Base-by-base conservation (phyloP, 2,797 vertebrate species). In the Tragopan temminckii region DNA sequence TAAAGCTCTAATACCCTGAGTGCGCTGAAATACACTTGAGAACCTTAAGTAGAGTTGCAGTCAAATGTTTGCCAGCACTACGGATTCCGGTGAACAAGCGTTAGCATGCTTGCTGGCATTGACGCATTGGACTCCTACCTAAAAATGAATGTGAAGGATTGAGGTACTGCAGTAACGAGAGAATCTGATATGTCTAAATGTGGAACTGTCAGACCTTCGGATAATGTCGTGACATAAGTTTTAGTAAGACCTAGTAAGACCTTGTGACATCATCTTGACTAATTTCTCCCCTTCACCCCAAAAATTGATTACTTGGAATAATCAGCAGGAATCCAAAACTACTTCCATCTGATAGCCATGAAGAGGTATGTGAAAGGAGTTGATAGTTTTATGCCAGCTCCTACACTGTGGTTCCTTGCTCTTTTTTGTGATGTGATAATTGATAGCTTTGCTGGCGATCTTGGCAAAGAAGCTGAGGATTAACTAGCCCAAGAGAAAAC, bases 1-100 rank as follows among this genome's bases (percentile, higher is more conserved):
- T 97, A 97, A 98, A 96, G 95, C 97, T 97, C 97, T 98, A 97
- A 97, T 97, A 97, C 94, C 94, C 97, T 97, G 96, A 97, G 97
- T 95, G 94, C 97, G 96, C 96, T 97, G 97, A 96, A 97, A 98
- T 62, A 93, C 85, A 95, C 95, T 97, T 83, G 95, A 98, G 97
- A 95, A 96, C 95, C 95, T 85, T 95, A 92, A 96, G 97, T 38
- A 97, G 96, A 97, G 95, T 96, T 96, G 96, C 63, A 94, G 77
- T 13, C 7, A 70, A 84, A 83, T 52, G 63, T 70, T 90, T 33
- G 59, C 94, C 93, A 95, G 96, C 90, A 78, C 95, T 97, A 43
- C 86, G 96, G 74, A 89, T 97, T 96, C 97, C 91, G 93, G 96
- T 95, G 95, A 94, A 94, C 88, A 88, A 88, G 79, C 48, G 8